Base-by-base conservation (phyloP, 1,140 invertebrate genomes). In the Drosophila parvula region DNA sequence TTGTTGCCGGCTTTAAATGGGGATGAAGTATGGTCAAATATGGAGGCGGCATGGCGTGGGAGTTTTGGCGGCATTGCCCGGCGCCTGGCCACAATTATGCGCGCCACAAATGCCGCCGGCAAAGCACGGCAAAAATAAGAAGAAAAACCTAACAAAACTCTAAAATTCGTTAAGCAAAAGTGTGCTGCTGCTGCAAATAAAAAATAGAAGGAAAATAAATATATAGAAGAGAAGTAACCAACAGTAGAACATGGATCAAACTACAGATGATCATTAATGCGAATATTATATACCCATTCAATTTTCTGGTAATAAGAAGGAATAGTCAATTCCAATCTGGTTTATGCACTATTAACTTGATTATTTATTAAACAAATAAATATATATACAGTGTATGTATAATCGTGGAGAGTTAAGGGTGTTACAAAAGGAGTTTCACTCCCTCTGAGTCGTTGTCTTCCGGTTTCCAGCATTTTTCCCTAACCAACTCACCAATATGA, bases 51-150 rank as follows among this genome's bases (percentile, higher is more conserved):
- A 12, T 18, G 41, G 41, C 14, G 14, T 14, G 38, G 10, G 32
- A 11, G 30, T 12, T 30, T 38, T 22, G 32, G 27, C 38, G 30
- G 67, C 45, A 57, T 16, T 51, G 34, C 41, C 51, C 76, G 73
- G 68, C 73, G 79, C 58, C 57, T 65, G 59, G 82, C 74, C 82
- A 78, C 83, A 86, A 86, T 86, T 86, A 86, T 82, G 82, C 75
- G 76, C 70, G 63, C 83, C 83, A 82, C 79, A 67, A 86, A 74
- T 76, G 76, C 83, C 83, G 64, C 56, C 22, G 69, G 83, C 82
- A 50, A 57, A 63, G 53, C 63, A 74, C 12, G 58, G 62, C 30
- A 12, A 75, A 83, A 68, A 61, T 34, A 63, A 38, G 36, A 40
- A 58, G 50, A 53, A 40, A 58, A 57, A 53, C 47, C 63, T 18